Conservation (phyloP, 2,797 vertebrate genomes). For the Cetoscarus ocellatus region DNA sequence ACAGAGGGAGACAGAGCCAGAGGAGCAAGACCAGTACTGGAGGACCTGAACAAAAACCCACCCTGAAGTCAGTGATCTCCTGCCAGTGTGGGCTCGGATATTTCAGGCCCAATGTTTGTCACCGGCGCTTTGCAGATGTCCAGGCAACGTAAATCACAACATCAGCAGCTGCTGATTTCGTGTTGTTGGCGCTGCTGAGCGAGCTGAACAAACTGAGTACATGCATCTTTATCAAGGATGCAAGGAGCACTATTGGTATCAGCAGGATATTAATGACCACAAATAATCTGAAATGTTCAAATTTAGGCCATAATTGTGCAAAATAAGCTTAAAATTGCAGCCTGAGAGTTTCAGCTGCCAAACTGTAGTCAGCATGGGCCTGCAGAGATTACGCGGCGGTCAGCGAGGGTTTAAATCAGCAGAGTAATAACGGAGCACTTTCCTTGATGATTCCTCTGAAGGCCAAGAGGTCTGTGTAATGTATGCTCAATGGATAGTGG, state of each 20-base stretch:
- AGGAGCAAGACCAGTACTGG: slow-evolving; percentile 11
- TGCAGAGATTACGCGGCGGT: slow-evolving; percentile 42
- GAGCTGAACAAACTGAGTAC: slow-evolving; percentile 50
- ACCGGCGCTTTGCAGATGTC: slow-evolving; percentile 16
- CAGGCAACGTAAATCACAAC: slow-evolving; percentile 46
- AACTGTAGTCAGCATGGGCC: slow-evolving; percentile 37
- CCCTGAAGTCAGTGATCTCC: neutral
- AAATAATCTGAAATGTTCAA: neutral
- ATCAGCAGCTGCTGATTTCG: slow-evolving; percentile 29
- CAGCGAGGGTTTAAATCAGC: slow-evolving; percentile 39
- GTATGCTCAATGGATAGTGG: slow-evolving; percentile 36
- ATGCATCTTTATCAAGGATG: slow-evolving; percentile 12
- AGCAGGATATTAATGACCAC: neutral
- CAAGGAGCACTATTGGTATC: too few species aligned
- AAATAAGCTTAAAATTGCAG: slow-evolving; percentile 25
- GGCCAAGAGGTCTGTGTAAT: slow-evolving; percentile 8
- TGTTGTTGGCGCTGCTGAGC: slow-evolving; percentile 27
- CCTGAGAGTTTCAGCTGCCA: too few species aligned
- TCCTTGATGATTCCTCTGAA: slow-evolving; percentile 17
- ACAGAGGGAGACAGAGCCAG: slow-evolving; percentile 27
- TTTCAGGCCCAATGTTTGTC: neutral
- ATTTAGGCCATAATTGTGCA: neutral
- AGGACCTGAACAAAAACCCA: slow-evolving; percentile 21
- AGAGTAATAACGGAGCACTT: slow-evolving; percentile 39
- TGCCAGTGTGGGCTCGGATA: neutral